Evolutionary conservation across 92 coral and sea anemone genomes (phyloP), one percentile per base, ranked within the genome.

Genomic region (Siderastrea siderea): DNA sequence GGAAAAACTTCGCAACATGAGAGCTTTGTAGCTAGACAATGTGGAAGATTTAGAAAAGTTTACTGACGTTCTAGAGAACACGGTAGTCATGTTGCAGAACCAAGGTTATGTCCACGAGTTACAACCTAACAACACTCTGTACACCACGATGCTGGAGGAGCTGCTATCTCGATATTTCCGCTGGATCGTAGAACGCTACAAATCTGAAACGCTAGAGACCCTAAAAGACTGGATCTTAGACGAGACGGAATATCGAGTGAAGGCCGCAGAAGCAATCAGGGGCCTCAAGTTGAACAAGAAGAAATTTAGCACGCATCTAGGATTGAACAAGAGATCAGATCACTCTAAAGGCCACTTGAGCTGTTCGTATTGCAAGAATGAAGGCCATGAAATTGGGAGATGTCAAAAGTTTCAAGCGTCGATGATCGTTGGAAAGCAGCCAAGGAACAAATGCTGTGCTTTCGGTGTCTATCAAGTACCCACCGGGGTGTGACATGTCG

Each of bases 211-310:
- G 11, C 50, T 85, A 77, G 77, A 75, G 66, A 16, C 74, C 7
- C n/a, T 85, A 55, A 47, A 74, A 50, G 84, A 85, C 8, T 85
- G 89, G 83, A 85, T 85, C 83, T 80, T 85, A 54, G 83, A 75
- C 12, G 89, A 85, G 66, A 68, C 83, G 19, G 83, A 86, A 61
- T 86, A 77, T 51, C 83, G 69, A 44, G 68, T 86, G 51, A 74
- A 81, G 6, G 90, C 77, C 16, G 68, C 64, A 77, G 83, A 75
- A 44, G 84, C 45, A 16, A 88, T 15, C 87, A 87, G 45, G 62
- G 84, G 91, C 6, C 69, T 64, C 17, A 64, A 64, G 9, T 44
- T 44, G 17, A 64, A 44, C 19, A 64, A 64, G 45, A 64, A 8
- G 69, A 64, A 44, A 44, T 64, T 64, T 64, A 44, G 17, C 44